These are phyloP conservation scores for Agrotis ipsilon DNA, from an alignment of 2,888 invertebrate genomes.

Conservation along the genomic window DNA sequence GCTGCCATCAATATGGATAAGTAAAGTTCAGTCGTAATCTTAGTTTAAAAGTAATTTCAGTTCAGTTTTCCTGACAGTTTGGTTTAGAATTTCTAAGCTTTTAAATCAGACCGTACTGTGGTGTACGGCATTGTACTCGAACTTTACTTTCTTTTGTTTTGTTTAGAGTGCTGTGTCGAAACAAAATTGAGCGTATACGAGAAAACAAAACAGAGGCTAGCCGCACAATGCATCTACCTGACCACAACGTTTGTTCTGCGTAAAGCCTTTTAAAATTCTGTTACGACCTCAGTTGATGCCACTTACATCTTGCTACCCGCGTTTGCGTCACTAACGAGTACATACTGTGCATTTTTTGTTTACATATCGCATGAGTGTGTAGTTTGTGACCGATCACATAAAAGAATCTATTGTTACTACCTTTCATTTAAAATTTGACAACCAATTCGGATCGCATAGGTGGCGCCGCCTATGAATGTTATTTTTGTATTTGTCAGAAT, in stretches of 20 bases:
- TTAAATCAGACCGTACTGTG: background rate
- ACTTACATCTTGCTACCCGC: background rate
- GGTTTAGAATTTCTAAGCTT: background rate
- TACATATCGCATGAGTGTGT: too few species aligned
- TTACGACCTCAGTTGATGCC: background rate
- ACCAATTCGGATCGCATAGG: too few species aligned
- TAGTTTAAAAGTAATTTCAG: slow-evolving; percentile 3
- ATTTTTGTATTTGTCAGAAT: too few species aligned
- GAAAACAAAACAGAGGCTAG: slow-evolving; percentile 1
- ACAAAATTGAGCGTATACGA: background rate
- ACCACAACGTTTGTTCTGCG: background rate
- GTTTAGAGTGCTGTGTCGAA: background rate
- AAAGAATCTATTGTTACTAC: too few species aligned
- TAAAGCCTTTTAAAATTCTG: background rate
- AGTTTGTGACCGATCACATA: too few species aligned
- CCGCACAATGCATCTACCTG: background rate
- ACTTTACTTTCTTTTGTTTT: background rate
- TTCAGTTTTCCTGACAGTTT: background rate
- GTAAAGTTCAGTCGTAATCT: slow-evolving; percentile 6
- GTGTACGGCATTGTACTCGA: too few species aligned
- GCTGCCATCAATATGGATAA: slow-evolving; percentile 17
- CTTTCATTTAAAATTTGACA: too few species aligned
- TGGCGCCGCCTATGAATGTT: too few species aligned
- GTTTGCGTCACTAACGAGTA: too few species aligned
- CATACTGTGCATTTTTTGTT: too few species aligned